Evolutionary conservation across 2,113 vertebrate genomes (phyloP), one percentile per base, ranked within the genome.

Genomic region (Recurvirostra avosetta): DNA sequence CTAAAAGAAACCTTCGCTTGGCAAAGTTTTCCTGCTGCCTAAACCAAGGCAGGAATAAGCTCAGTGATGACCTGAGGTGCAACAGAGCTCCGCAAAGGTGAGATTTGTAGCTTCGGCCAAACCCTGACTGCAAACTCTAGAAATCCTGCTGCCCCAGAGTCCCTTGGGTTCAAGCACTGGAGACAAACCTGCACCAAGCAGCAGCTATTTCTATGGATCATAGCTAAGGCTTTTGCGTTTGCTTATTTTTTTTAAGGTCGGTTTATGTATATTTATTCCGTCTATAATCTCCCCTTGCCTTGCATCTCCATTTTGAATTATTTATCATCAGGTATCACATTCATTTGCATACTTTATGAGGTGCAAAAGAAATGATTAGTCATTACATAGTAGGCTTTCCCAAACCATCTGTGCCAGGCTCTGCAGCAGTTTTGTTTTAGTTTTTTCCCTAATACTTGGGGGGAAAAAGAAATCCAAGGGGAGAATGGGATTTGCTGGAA

Each of bases 271-370:
- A 71, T 45, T 84, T 66, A 65, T 68, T 82, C 56, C 11, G 9
- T 66, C 62, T 59, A 34, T 50, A 75, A 72, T 58, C 36, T 94
- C 58, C 62, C 41, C 47, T 79, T 68, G 68, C 83, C 83, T 81
- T 41, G 49, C 50, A 76, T 52, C 86, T 91, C 74, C 79, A 88
- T 73, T 91, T 66, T 94, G 50, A 95, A 95, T 95, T 95, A 97
- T 97, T 95, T 95, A 97, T 79, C 65, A 72, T 56, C 77, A 70
- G 89, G 89, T 95, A 91, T 95, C 94, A 90, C 70, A 62, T 95
- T 92, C 70, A 97, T 92, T 79, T 97, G 96, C 95, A 96, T 94
- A 92, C 84, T 91, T 97, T 25, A 96, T 85, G 94, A 97, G 70
- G 86, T 91, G 71, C 86, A 94, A 92, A 96, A 38, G 34, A 97